phyloP scores from a whole-genome alignment of 2,888 invertebrate species.

The Diadegma fenestrale region DNA sequence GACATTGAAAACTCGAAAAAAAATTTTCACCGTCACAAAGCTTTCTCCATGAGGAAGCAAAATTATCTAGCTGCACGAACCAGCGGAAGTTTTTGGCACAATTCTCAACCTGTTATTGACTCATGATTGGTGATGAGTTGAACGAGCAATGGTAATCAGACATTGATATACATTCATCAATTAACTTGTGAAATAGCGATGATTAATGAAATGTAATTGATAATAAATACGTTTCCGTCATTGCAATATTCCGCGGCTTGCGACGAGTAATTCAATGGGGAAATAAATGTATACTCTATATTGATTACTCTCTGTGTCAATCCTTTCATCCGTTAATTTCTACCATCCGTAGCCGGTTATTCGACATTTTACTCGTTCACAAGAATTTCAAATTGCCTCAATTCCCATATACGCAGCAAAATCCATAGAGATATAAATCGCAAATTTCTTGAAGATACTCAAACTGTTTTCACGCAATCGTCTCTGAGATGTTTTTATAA shows the following conservation, averaged over 20 bases:
- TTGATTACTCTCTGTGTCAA: background rate
- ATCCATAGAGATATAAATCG: background rate
- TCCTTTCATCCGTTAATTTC: background rate
- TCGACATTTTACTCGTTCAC: background rate
- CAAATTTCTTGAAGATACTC: background rate
- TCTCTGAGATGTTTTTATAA: too few relatives aligned
- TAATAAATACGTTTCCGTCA: background rate
- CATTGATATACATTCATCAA: background rate
- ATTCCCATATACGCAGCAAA: background rate
- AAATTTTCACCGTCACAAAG: too few relatives aligned
- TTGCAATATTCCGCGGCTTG: background rate
- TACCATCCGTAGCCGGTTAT: background rate
- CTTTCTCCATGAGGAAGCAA: too few relatives aligned
- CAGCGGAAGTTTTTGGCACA: too few relatives aligned
- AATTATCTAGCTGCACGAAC: too few relatives aligned
- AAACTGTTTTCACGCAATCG: background rate
- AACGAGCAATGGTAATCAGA: background rate
- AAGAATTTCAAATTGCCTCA: background rate
- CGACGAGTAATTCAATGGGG: background rate
- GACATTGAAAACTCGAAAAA: too few relatives aligned
- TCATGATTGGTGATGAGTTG: background rate
- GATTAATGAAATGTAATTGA: background rate
- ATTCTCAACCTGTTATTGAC: too few relatives aligned
- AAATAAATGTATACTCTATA: background rate
- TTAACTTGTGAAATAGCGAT: background rate